Base-by-base conservation (phyloP, 2,888 invertebrate genomes). In the Chironomus riparius region DNA sequence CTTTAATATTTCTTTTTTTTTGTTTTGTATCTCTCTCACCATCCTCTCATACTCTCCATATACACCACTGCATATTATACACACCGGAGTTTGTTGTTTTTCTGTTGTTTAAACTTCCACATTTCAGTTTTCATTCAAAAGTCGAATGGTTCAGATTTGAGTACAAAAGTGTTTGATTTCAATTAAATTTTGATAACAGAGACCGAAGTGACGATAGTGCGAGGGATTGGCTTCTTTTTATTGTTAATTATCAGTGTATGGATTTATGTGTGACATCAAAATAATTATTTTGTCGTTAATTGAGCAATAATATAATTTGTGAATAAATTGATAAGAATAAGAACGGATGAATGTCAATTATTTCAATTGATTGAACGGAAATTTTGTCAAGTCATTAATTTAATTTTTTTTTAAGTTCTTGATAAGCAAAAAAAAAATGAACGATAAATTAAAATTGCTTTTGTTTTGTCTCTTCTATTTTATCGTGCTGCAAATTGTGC, bases 11-110 rank as follows among this genome's bases (percentile, higher is more conserved):
- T 50, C 15, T 50, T 50, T 50, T 50, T 50, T 15, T 15, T 15
- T 15, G 6, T 50, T n/a, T 50, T 50, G 50, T n/a, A 50, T 15
- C 15, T 56, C 15, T 56, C 15, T 56, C 56, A 18, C 56, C 18
- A 56, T 7, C 38, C 38, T 38, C 38, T 38, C 38, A 38, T 10
- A 38, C 38, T 38, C 38, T 38, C 38, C 38, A 38, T 38, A n/a
- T n/a, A 38, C 10, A 38, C 38, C 38, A 38, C 38, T 38, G 38
- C 38, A 38, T 38, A 38, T 38, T n/a, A 2, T 38, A 18, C 65
- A 65, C 65, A 65, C 65, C 65, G 65, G 65, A 65, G 65, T 24
- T 65, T 65, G 65, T 65, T 21, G 24, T 21, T 62, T 62, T 62
- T 62, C 10, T 62, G 15, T 65, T 28, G 28, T 38, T 38, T 38